phyloP scores from a whole-genome alignment of 2,888 invertebrate genomes.

The Laothoe populi region DNA sequence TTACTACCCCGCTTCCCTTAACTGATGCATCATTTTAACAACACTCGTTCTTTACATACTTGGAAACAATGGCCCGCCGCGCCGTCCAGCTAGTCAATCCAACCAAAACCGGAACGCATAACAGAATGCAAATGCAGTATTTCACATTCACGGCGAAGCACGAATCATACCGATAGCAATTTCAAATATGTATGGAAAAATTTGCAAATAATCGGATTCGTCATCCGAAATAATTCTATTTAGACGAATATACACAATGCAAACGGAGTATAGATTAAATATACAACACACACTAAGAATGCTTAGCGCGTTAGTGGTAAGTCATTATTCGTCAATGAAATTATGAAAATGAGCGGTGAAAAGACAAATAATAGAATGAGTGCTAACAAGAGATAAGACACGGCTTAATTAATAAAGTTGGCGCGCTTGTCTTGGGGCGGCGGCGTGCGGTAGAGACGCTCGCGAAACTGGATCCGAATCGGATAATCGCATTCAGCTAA shows the following conservation, averaged over 20 bases:
- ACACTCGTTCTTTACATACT: slow-evolving; percentile 66
- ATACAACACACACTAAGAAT: slow-evolving; percentile 78
- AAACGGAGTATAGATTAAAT: slow-evolving; percentile 72
- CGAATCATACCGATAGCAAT: slow-evolving; percentile 32
- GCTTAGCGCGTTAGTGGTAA: slow-evolving; percentile 76
- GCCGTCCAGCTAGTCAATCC: slow-evolving; percentile 40
- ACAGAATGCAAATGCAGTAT: slow-evolving; percentile 31
- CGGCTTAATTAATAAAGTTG: slow-evolving; percentile 85
- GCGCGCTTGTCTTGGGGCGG: slow-evolving; percentile 75
- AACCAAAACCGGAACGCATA: slow-evolving; percentile 38
- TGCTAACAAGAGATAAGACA: slow-evolving; percentile 85
- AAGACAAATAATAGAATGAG: slow-evolving; percentile 85
- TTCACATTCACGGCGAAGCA: slow-evolving; percentile 35
- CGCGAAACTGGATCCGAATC: slow-evolving; percentile 77
- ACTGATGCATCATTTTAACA: slow-evolving; percentile 74
- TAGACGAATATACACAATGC: slow-evolving; percentile 61
- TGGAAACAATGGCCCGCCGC: slow-evolving; percentile 56
- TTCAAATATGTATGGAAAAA: slow-evolving; percentile 34
- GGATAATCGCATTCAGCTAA: slow-evolving; percentile 83
- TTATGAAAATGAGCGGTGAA: slow-evolving; percentile 84
- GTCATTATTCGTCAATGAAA: slow-evolving; percentile 82
- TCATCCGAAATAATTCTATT: slow-evolving; percentile 54
- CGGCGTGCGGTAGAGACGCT: slow-evolving; percentile 61
- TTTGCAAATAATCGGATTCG: slow-evolving; percentile 42
- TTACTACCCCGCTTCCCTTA: slow-evolving; percentile 58